Percentiles rank a stretch among this genome's conserved stretches.
Conservation (phyloP, 2,113 vertebrate species). For the human region DNA sequence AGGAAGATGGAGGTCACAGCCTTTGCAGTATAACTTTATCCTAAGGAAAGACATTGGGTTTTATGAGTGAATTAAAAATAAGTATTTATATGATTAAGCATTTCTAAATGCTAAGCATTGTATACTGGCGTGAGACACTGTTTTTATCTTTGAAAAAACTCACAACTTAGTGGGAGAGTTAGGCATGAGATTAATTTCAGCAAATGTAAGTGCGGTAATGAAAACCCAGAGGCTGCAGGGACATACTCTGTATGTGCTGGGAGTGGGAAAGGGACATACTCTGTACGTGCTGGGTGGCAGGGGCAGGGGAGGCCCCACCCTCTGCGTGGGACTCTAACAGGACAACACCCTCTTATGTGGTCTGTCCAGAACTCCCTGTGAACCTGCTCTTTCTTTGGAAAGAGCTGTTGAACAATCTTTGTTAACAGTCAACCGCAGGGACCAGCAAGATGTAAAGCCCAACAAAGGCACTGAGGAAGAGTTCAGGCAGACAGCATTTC, state of each 20-base stretch:
- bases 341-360: neutral
- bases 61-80: constrained; percentile 18
- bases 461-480: neutral
- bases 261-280: neutral
- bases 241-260: accelerated
- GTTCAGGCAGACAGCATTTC: neutral
- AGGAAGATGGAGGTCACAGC: neutral
- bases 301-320: neutral
- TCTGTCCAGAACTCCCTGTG: neutral
- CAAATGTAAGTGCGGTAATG: neutral
- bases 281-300: accelerated
- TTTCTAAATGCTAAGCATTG: constrained; percentile 2
- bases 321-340: neutral
- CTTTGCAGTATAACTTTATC: neutral
- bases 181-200: neutral
- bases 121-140: neutral
- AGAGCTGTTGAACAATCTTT: neutral
- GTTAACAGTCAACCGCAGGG: neutral
- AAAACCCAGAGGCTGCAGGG: neutral
- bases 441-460: neutral
- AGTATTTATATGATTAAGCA: neutral
- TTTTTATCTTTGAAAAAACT: neutral
- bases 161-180: neutral
- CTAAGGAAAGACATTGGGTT: neutral
- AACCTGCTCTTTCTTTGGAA: neutral